phyloP scores from a whole-genome alignment of 1,140 invertebrate genomes.

The Akabosia matsudoensis region DNA sequence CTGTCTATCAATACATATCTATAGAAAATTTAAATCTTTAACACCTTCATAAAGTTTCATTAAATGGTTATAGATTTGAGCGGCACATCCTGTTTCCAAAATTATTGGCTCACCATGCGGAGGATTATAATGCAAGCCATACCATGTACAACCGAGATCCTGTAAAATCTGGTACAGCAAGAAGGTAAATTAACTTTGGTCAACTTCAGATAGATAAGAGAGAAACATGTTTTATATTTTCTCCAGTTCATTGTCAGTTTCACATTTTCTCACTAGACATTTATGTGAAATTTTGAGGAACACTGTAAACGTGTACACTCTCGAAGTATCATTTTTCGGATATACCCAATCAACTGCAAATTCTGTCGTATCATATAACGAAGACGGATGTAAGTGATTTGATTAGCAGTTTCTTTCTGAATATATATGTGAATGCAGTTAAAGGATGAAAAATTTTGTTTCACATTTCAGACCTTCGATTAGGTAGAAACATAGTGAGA shows the following conservation, averaged over 20 bases:
- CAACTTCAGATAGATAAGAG: background rate
- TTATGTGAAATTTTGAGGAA: conserved; percentile 63
- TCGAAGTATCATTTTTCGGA: conserved; percentile 82
- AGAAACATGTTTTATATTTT: background rate
- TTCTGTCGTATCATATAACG: conserved; percentile 74
- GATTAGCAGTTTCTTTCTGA: background rate
- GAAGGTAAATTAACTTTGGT: conserved; percentile 62
- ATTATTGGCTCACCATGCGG: conserved; percentile 74
- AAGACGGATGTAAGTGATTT: conserved; percentile 80
- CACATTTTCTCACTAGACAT: conserved; percentile 54
- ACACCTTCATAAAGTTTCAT: background rate
- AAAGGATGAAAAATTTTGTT: background rate
- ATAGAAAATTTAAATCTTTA: conserved; percentile 11
- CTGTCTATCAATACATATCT: background rate
- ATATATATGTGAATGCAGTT: background rate
- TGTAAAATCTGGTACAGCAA: conserved; percentile 77
- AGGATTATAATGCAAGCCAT: conserved; percentile 75
- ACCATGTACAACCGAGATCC: conserved; percentile 87
- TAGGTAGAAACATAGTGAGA: conserved; percentile 71
- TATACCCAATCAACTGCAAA: conserved; percentile 65
- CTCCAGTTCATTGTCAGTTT: background rate
- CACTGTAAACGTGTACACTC: conserved; percentile 76
- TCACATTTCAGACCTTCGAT: conserved; percentile 57
- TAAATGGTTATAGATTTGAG: conserved; percentile 64
- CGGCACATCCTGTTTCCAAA: conserved; percentile 84